phyloP scores from a whole-genome alignment of 2,797 vertebrate genomes.

The Chiroxiphia lanceolata region DNA sequence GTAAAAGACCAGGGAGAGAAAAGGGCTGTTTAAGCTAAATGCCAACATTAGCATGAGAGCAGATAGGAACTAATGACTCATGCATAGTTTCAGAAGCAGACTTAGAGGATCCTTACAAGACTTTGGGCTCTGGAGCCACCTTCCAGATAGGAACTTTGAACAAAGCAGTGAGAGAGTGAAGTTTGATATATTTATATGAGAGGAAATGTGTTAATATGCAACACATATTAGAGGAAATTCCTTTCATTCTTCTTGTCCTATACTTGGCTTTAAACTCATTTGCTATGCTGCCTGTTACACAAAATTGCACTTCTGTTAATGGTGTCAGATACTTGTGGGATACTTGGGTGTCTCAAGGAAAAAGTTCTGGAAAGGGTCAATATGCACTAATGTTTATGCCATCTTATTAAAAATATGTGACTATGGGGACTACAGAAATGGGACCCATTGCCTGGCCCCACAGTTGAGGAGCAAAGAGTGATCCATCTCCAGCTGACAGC shows the following conservation, averaged over 20 bases:
- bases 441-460: fast-evolving
- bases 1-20: not conserved
- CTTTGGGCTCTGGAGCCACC: not conserved
- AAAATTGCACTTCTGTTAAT: not conserved
- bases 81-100: not conserved
- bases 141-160: not conserved
- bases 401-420: fast-evolving
- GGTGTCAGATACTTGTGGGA: not conserved
- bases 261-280: not conserved
- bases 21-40: not conserved
- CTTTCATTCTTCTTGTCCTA: not conserved
- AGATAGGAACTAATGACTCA: not conserved
- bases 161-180: not conserved
- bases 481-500: fast-evolving
- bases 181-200: not conserved
- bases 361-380: not conserved
- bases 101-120: not conserved
- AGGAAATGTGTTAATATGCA: not conserved
- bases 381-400: not conserved
- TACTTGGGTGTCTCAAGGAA: not conserved
- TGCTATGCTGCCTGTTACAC: fast-evolving
- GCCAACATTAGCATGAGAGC: not conserved
- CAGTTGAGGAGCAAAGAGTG: not conserved
- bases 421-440: not conserved
- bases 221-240: not conserved